Evolutionary conservation across 2,113 vertebrate genomes (phyloP), one percentile per base, ranked within the genome.

Genomic region (Arenaria interpres): DNA sequence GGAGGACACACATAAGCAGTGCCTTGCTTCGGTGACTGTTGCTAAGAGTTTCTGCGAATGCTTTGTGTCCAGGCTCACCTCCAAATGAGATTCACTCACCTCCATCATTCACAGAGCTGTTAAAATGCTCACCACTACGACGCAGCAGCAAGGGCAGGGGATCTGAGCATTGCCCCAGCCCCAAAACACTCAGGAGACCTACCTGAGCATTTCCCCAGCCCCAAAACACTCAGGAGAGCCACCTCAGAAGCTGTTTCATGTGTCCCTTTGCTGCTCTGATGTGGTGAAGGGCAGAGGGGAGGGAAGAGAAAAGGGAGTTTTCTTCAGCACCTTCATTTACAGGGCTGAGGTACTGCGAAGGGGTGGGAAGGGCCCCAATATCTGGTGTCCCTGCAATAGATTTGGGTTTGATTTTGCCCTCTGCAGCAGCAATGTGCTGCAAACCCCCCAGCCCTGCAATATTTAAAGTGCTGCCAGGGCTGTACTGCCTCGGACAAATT

Each of bases 91-190:
- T 0, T 3, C 6, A 5, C 63, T 43, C 1, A 1, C 37, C 15
- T 74, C 41, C 20, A 13, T 43, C 0, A 0, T 24, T 13, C 10
- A 28, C 0, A 11, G 15, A 51, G 45, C 27, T 37, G 17, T 21
- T 9, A 2, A 46, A 64, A 60, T 3, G 0, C 28, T 13, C 39
- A 32, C 18, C 74, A n/a, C 14, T 35, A 19, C 6, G 11, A 17
- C 1, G 1, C 35, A 46, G 71, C 37, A 43, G 33, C 28, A 9
- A 64, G 60, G 39, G 21, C 74, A 59, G 30, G 62, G 69, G 78
- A 54, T 45, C 30, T 28, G 24, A 45, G 56, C 19, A 3, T 11
- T 33, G 54, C 17, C 9, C 6, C 1, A 0, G 32, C 63, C 37
- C 74, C 54, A 37, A 14, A 80, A 51, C 17, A 6, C 39, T 68